phyloP scores from a whole-genome alignment of 2,797 vertebrate genomes.

The Pangasius sanitwongsei region DNA sequence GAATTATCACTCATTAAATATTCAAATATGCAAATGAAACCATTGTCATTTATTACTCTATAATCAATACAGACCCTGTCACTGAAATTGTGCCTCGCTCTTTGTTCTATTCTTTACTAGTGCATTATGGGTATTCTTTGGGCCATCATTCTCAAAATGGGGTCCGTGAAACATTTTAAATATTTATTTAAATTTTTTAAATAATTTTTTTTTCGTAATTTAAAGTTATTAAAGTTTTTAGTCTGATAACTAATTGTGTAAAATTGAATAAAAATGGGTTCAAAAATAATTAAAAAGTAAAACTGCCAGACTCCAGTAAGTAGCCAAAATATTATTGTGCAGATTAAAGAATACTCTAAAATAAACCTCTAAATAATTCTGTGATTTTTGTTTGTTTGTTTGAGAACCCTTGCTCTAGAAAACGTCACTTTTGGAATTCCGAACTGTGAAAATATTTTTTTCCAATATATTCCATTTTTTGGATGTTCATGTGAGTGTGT shows the following conservation, averaged over 20 bases:
- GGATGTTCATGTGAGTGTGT: background rate
- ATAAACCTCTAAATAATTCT: background rate
- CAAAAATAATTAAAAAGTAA: background rate
- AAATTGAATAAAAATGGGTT: background rate
- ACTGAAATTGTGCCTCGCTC: background rate
- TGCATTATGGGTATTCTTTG: background rate
- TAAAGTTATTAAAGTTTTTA: background rate
- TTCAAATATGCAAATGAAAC: background rate
- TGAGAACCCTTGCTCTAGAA: background rate
- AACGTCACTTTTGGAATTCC: background rate
- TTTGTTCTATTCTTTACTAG: background rate
- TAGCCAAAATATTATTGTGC: background rate
- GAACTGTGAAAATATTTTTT: background rate
- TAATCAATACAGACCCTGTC: background rate
- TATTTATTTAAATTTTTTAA: too few species aligned
- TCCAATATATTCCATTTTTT: background rate
- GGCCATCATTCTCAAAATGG: background rate
- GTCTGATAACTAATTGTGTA: background rate
- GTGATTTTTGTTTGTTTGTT: too few species aligned
- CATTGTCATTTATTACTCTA: background rate
- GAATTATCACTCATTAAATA: background rate
- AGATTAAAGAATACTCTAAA: background rate
- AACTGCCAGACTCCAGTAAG: background rate
- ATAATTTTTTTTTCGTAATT: background rate
- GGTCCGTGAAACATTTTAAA: background rate